These are phyloP conservation scores for Cyanistes caeruleus DNA, from an alignment of 2,113 vertebrate species.

Conservation along the genomic window DNA sequence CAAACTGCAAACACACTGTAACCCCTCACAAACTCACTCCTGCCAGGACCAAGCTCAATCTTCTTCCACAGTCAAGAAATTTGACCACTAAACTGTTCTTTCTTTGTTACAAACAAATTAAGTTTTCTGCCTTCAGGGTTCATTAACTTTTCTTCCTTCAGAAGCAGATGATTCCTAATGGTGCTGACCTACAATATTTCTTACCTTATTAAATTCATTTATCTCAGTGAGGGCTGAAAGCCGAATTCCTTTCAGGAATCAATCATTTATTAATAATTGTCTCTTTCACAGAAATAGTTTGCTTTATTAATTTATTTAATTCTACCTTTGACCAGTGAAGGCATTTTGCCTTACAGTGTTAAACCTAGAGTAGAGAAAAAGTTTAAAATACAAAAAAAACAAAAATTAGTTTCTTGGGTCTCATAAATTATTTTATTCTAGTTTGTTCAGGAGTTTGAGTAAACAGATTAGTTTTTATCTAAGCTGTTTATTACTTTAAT, in stretches of 20 bases:
- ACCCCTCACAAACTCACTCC: neutral
- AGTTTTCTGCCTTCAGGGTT: neutral
- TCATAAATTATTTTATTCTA: neutral
- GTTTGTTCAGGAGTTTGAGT: neutral
- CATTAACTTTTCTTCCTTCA: neutral
- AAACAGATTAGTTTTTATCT: neutral
- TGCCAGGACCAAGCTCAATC: neutral
- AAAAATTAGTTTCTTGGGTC: neutral
- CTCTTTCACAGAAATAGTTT: neutral
- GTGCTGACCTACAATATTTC: neutral
- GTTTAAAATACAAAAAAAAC: neutral
- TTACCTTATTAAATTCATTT: neutral
- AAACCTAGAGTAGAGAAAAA: neutral
- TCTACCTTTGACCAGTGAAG: neutral
- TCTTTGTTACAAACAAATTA: neutral
- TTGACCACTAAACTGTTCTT: neutral
- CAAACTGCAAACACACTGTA: neutral
- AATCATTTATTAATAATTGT: neutral
- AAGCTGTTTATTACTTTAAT: neutral
- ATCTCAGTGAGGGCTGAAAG: neutral
- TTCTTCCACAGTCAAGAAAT: neutral
- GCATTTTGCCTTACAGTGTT: neutral
- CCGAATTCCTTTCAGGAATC: neutral
- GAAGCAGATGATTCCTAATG: neutral
- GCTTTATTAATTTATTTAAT: neutral